Conservation (phyloP, 2,888 invertebrate genomes). For the Diogma glabrata region DNA sequence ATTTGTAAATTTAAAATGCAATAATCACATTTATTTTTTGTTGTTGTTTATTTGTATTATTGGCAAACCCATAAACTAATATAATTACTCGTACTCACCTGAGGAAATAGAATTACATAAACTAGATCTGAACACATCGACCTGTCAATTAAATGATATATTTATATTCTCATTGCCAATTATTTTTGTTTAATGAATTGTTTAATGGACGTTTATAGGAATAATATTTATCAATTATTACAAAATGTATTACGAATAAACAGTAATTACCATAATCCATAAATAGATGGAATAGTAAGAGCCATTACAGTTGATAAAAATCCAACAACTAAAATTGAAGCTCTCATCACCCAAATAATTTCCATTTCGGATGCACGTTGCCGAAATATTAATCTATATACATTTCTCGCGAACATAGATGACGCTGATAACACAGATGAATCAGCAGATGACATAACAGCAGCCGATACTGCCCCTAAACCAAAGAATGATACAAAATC, state of each 20-base stretch:
- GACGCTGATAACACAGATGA: slow-evolving; percentile 96
- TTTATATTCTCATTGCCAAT: not conserved
- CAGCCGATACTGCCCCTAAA: slow-evolving; percentile 95
- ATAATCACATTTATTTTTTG: no score
- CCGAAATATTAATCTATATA: slow-evolving; percentile 93
- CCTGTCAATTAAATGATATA: slow-evolving; percentile 38
- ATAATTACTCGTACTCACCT: slow-evolving; percentile 57
- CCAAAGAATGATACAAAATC: slow-evolving; percentile 95
- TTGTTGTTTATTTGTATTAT: not conserved
- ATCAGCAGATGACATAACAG: slow-evolving; percentile 99
- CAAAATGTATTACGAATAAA: not conserved
- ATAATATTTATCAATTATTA: no score
- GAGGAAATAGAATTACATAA: slow-evolving; percentile 97
- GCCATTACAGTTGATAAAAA: slow-evolving; percentile 90
- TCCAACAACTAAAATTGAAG: slow-evolving; percentile 83
- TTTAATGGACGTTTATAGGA: no score
- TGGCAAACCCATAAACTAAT: no score
- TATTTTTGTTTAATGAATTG: not conserved
- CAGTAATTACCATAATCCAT: slow-evolving; percentile 76
- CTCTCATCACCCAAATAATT: slow-evolving; percentile 93
- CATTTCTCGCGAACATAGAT: slow-evolving; percentile 98
- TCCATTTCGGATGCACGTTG: slow-evolving; percentile 96
- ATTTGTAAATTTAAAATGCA: no score
- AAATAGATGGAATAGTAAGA: slow-evolving; percentile 92
- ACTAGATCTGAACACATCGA: slow-evolving; percentile 98